Evolutionary conservation across 2,888 invertebrate genomes (phyloP), one percentile per base, ranked within the genome.

Genomic region (Dasypolia templi): DNA sequence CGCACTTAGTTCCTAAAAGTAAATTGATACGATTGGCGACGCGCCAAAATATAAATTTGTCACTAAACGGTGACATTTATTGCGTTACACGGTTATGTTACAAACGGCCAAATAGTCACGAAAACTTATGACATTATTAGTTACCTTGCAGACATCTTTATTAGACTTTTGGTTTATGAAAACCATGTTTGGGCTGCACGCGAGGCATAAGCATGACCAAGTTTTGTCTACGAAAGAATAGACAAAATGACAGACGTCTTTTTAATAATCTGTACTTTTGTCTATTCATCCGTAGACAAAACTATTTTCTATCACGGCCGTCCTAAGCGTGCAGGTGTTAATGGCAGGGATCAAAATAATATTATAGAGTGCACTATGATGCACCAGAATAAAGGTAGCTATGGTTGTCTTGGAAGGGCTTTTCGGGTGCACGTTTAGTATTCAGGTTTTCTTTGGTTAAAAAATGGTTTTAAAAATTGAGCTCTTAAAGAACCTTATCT

Each of bases 11-110:
- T 32, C 39, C 66, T 83, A 73, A 80, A 80, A 72, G 55, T 76
- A 76, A 71, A 77, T 73, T 74, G 69, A 82, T 73, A 70, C 64
- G 42, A 14, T 71, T 86, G 85, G 85, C 85, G 42, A n/a, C n/a
- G n/a, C n/a, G 86, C 85, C 87, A 86, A 77, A 66, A 73, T 75
- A 84, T 82, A 68, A 83, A 79, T 73, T 72, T 77, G 79, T 66
- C 82, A 56, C 66, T 86, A 72, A 81, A 79, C 65, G 75, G 62
- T 64, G 72, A 77, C 44, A n/a, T n/a, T n/a, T n/a, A n/a, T n/a
- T n/a, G n/a, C n/a, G n/a, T n/a, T n/a, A n/a, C n/a, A n/a, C n/a
- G n/a, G 63, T 75, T n/a, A 59, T 69, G 29, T 77, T 76, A 84
- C 75, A 79, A 78, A 42, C 67, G 75, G 62, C 72, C 67, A 77